phyloP scores from a whole-genome alignment of 2,113 vertebrate species.

The Ursus arctos region DNA sequence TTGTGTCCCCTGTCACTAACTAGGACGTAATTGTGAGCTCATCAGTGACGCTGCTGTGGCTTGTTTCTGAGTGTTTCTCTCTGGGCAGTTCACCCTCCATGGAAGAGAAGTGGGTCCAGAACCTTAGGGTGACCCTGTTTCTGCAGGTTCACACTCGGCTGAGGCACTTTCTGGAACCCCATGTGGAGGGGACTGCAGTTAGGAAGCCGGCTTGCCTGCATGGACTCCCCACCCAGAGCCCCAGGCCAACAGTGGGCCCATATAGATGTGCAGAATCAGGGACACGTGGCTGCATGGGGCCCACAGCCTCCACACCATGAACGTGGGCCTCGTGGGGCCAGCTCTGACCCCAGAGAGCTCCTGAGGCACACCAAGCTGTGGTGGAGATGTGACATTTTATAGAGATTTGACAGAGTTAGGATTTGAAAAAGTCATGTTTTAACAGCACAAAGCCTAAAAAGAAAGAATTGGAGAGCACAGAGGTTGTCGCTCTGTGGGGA shows the following conservation, averaged over 20 bases:
- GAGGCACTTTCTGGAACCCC: neutral
- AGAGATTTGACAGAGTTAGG: neutral
- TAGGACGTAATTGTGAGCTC: fast-evolving
- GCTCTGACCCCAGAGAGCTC: neutral
- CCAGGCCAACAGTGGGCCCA: too few species aligned
- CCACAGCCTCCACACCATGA: neutral
- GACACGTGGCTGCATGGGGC: too few species aligned
- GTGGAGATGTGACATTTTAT: neutral
- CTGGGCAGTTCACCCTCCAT: too few species aligned
- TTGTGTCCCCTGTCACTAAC: neutral
- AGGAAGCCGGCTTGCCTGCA: neutral
- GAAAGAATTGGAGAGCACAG: neutral
- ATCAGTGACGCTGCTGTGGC: fast-evolving
- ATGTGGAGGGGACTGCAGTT: neutral
- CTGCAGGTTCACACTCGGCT: neutral
- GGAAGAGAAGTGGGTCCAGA: neutral
- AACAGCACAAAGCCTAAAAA: neutral
- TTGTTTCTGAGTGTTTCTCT: fast-evolving
- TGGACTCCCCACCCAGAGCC: neutral
- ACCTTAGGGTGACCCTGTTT: neutral
- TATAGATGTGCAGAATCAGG: neutral
- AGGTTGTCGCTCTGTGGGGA: neutral
- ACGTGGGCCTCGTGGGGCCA: neutral
- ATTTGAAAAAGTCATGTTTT: neutral
- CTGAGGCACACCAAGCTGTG: neutral